Evolutionary conservation across 2,113 vertebrate species (phyloP).

Genomic region (Channa maculata): DNA sequence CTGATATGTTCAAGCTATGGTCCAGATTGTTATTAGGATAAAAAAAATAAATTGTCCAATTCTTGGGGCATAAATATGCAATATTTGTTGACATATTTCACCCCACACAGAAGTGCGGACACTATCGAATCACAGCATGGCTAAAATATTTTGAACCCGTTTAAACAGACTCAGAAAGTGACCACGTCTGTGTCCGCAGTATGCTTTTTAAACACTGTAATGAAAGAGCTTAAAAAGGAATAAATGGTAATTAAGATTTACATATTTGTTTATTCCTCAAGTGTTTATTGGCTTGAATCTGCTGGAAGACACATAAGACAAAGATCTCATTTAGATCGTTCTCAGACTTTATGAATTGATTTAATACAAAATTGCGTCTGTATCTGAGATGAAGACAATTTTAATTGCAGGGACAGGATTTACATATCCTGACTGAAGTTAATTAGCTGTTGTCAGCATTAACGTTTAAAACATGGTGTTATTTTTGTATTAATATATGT

Average conservation of each 20-base stretch:
- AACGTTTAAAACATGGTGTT: too few relatives aligned
- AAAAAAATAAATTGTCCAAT: too few relatives aligned
- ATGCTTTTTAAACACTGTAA: slow-evolving; percentile 14
- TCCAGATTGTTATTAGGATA: too few relatives aligned
- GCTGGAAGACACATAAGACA: not conserved
- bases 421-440: not conserved
- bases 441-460: not conserved
- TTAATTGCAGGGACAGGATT: not conserved
- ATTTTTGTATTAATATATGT: too few relatives aligned
- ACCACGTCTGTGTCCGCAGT: slow-evolving; percentile 6
- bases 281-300: not conserved
- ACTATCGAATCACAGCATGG: not conserved
- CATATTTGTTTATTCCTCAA: slow-evolving; percentile 42
- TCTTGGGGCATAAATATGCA: not conserved
- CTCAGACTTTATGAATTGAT: not conserved
- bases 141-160: not conserved
- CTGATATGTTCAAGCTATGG: too few relatives aligned
- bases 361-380: not conserved
- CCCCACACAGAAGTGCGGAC: not conserved
- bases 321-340: not conserved
- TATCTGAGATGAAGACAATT: not conserved
- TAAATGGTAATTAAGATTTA: slow-evolving; percentile 44
- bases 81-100: not conserved
- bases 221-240: slow-evolving; percentile 38
- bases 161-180: slow-evolving; percentile 3